Evolutionary conservation across 2,888 invertebrate species (phyloP).

Genomic region (Furcula furcula): DNA sequence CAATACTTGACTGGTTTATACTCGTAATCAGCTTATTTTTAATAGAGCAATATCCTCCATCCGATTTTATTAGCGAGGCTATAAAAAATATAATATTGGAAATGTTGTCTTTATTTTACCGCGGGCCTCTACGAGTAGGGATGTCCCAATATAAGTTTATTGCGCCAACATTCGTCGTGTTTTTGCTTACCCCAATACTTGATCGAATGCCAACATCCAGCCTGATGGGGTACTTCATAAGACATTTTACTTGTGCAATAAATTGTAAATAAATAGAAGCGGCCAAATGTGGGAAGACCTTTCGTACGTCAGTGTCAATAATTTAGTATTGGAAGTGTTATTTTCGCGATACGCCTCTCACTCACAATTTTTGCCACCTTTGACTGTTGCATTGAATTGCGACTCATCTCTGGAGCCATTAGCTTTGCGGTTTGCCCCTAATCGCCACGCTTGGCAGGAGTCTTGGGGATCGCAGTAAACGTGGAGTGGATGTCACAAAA

Average conservation of each 20-base stretch:
- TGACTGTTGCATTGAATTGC: too few species aligned
- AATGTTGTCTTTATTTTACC: constrained; percentile 8
- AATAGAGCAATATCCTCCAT: constrained; percentile 1
- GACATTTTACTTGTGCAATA: constrained; percentile 21
- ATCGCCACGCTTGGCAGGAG: too few species aligned
- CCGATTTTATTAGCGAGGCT: neutral
- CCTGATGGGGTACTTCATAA: constrained; percentile 15
- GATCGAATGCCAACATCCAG: constrained; percentile 33
- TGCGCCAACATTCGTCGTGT: constrained; percentile 17
- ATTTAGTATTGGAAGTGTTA: too few species aligned
- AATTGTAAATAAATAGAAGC: constrained; percentile 24
- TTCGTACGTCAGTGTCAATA: too few species aligned
- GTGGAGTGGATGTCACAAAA: too few species aligned
- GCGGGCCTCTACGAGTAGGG: constrained; percentile 4
- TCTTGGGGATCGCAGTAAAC: too few species aligned
- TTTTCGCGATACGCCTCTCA: too few species aligned
- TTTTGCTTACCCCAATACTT: constrained; percentile 32
- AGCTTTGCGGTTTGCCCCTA: too few species aligned
- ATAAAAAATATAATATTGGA: neutral
- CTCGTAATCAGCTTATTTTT: neutral
- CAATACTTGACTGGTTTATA: neutral
- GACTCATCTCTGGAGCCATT: too few species aligned
- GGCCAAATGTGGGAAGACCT: too few species aligned
- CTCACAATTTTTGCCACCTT: too few species aligned
- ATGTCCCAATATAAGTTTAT: constrained; percentile 24